Percentiles rank a stretch among this genome's conserved stretches.
Conservation (phyloP, 2,113 vertebrate species). For the Epinephelus cyanopodus region DNA sequence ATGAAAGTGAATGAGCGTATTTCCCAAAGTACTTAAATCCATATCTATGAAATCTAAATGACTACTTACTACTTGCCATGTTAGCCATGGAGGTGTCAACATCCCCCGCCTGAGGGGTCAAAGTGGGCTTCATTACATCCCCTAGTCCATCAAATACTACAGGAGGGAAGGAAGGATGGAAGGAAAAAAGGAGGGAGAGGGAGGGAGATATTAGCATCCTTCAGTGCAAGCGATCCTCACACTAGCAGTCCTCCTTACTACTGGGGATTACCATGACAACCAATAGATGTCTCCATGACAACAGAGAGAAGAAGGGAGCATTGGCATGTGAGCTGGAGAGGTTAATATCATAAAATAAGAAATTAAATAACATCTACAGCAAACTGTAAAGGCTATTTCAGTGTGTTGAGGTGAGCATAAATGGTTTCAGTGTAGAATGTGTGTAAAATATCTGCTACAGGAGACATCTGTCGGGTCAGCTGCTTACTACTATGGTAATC, state of each 20-base stretch:
- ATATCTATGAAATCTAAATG: conserved; percentile 15
- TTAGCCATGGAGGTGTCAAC: conserved; percentile 97
- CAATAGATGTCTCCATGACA: conserved; percentile 73
- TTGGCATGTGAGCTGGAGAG: conserved; percentile 23
- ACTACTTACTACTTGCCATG: conserved; percentile 96
- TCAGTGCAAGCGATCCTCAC: conserved; percentile 55
- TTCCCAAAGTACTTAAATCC: conserved; percentile 4
- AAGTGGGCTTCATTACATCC: conserved; percentile 96
- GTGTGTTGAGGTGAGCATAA: background rate
- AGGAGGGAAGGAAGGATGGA: conserved; percentile 22
- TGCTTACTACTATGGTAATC: background rate
- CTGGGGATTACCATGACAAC: conserved; percentile 71
- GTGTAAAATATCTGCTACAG: conserved; percentile 5
- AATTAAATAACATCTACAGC: background rate
- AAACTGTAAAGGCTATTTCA: background rate
- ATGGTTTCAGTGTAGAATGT: conserved; percentile 1
- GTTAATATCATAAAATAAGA: background rate
- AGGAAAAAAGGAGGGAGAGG: conserved; percentile 55
- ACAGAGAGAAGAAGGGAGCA: conserved; percentile 53
- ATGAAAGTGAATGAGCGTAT: background rate
- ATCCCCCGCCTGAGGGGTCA: conserved; percentile 92
- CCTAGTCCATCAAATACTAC: conserved; percentile 97
- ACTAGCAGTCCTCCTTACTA: conserved; percentile 50
- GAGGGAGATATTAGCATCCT: conserved; percentile 63
- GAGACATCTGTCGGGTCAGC: conserved; percentile 34